A percentile compares a stretch with the other conserved stretches of the same genome.
Evolutionary conservation across 2,888 invertebrate species (phyloP).

Genomic region (Portevinia maculata): DNA sequence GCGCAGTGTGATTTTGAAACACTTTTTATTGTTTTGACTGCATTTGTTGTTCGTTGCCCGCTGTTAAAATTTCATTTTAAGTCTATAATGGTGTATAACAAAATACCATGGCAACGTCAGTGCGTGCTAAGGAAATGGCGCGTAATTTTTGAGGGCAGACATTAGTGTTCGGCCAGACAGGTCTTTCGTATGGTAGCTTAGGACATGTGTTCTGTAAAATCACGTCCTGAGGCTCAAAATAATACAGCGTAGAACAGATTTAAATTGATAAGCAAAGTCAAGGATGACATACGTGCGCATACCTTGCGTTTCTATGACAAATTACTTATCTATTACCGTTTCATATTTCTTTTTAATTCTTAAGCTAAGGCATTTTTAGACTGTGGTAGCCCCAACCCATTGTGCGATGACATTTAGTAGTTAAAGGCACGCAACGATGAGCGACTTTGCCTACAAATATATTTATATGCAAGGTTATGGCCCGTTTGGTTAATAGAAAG

Average conservation of each 20-base stretch:
- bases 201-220: background rate
- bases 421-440: constrained; percentile 54
- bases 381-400: constrained; percentile 34
- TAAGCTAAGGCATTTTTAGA: constrained; percentile 36
- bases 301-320: constrained; percentile 29
- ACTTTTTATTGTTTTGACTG: constrained; percentile 69
- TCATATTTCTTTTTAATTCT: constrained; percentile 43
- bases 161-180: constrained; percentile 50
- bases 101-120: constrained; percentile 39
- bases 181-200: background rate
- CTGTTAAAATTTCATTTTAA: constrained; percentile 8
- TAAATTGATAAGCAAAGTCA: background rate
- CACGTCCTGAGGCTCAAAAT: background rate
- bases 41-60: constrained; percentile 31
- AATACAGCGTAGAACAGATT: constrained; percentile 7
- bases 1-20: constrained; percentile 67
- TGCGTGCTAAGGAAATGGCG: constrained; percentile 57
- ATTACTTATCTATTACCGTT: constrained; percentile 42
- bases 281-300: background rate
- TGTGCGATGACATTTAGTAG: constrained; percentile 52
- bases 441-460: constrained; percentile 10
- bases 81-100: constrained; percentile 25
- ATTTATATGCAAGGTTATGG: constrained; percentile 13
- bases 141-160: constrained; percentile 71
- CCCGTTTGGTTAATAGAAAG: constrained; percentile 30